phyloP scores from a whole-genome alignment of 2,888 invertebrate genomes.

The Drosophila hamatofila region DNA sequence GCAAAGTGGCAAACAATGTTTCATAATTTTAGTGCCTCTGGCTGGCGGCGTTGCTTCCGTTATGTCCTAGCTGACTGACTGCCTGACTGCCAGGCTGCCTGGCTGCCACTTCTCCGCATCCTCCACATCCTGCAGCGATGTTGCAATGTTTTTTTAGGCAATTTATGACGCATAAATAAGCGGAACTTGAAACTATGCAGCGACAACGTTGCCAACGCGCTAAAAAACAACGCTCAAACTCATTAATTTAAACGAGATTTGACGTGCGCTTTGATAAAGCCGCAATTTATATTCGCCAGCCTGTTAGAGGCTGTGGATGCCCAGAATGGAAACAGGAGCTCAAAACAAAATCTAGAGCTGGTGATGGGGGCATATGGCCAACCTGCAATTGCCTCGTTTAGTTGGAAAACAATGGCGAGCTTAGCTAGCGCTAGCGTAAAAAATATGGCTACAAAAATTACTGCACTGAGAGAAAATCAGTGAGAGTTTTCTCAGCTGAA shows the following conservation, averaged over 20 bases:
- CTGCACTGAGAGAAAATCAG: slow-evolving; percentile 55
- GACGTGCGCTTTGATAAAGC: slow-evolving; percentile 83
- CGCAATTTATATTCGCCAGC: slow-evolving; percentile 83
- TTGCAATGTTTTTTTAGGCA: slow-evolving; percentile 61
- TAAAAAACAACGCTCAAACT: slow-evolving; percentile 78
- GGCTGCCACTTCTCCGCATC: slow-evolving; percentile 15
- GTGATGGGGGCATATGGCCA: slow-evolving; percentile 45
- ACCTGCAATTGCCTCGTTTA: slow-evolving; percentile 73
- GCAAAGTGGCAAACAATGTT: slow-evolving; percentile 81
- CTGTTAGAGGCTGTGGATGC: slow-evolving; percentile 24
- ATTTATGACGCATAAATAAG: slow-evolving; percentile 80
- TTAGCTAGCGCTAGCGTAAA: slow-evolving; percentile 57
- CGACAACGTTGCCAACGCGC: slow-evolving; percentile 37
- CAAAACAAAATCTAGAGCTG: slow-evolving; percentile 7
- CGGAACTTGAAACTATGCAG: slow-evolving; percentile 66
- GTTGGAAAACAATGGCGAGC: slow-evolving; percentile 71
- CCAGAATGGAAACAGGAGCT: slow-evolving; percentile 17
- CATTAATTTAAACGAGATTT: slow-evolving; percentile 85
- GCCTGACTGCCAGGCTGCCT: neutral
- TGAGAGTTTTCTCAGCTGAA: neutral
- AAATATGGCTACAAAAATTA: slow-evolving; percentile 62
- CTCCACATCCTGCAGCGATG: slow-evolving; percentile 10
- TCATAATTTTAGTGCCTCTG: slow-evolving; percentile 75
- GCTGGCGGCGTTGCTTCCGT: slow-evolving; percentile 60
- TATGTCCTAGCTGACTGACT: slow-evolving; percentile 25